Evolutionary conservation across 2,797 vertebrate species (phyloP).

Genomic region (Sebastes taczanowskii): DNA sequence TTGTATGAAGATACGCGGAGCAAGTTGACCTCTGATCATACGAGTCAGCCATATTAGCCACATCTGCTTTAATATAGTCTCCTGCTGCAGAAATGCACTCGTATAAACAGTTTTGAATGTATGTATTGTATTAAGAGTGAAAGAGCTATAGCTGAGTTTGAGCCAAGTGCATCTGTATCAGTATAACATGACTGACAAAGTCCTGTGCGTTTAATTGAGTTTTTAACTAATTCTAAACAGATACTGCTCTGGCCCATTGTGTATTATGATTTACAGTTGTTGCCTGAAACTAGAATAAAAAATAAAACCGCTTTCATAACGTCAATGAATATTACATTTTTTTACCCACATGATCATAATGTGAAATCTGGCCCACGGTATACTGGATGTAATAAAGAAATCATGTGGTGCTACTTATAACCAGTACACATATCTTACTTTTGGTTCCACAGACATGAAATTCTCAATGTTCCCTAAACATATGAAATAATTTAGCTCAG

Average conservation of each 20-base stretch:
- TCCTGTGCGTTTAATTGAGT: constrained; percentile 38
- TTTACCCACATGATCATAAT: constrained; percentile 27
- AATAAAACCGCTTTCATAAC: constrained; percentile 22
- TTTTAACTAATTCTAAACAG: constrained; percentile 47
- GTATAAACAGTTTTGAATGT: background rate
- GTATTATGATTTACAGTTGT: constrained; percentile 28
- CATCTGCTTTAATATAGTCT: background rate
- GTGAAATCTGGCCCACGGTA: constrained; percentile 34
- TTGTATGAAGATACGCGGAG: too few species aligned
- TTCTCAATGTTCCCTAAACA: constrained; percentile 40
- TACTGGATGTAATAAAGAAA: constrained; percentile 47
- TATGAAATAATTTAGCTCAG: constrained; percentile 68
- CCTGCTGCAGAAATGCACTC: background rate
- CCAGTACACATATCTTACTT: constrained; percentile 28
- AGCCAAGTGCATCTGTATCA: background rate
- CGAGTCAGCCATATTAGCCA: background rate
- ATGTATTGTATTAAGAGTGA: background rate
- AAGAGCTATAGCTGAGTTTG: background rate
- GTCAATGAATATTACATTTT: constrained; percentile 44
- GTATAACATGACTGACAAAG: constrained; percentile 23
- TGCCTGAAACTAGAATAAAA: constrained; percentile 47
- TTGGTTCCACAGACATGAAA: constrained; percentile 33
- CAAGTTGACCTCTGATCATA: background rate
- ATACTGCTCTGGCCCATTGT: constrained; percentile 10
- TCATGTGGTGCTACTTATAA: constrained; percentile 58